Conservation (phyloP, 1,140 invertebrate species). For the Chymomyza costata region DNA sequence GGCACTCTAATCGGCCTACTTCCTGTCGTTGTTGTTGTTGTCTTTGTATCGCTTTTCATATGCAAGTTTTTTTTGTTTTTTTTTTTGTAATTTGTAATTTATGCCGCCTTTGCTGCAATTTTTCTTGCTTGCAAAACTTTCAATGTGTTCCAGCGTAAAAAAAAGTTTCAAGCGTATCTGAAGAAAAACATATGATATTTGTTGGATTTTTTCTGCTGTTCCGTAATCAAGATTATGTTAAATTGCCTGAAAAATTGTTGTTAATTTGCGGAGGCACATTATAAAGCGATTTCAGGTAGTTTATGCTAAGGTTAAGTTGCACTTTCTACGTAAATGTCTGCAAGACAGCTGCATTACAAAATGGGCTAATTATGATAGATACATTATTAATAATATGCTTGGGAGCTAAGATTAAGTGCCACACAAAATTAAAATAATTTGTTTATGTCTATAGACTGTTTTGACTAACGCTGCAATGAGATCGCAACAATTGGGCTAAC, state of each 20-base stretch:
- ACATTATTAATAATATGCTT: constrained; percentile 43
- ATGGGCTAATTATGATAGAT: constrained; percentile 59
- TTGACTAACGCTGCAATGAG: no score
- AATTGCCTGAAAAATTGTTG: constrained; percentile 72
- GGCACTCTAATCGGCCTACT: no score
- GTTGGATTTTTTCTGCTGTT: constrained; percentile 28
- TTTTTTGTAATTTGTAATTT: constrained; percentile 63
- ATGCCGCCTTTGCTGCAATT: constrained; percentile 39
- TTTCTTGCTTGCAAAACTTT: constrained; percentile 1
- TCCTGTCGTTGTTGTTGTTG: no score
- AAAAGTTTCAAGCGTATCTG: not conserved
- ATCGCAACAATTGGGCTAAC: no score
- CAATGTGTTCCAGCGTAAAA: constrained; percentile 22
- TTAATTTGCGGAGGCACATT: constrained; percentile 65
- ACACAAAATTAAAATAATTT: no score
- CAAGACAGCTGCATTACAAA: constrained; percentile 19
- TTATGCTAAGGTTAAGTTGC: constrained; percentile 57
- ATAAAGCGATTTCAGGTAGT: constrained; percentile 61
- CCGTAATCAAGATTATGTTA: constrained; percentile 72
- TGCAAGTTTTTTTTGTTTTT: constrained; percentile 25
- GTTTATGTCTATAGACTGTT: no score
- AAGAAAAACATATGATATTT: constrained; percentile 18
- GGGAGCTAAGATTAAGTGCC: no score
- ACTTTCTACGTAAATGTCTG: constrained; percentile 61
- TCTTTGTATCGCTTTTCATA: constrained; percentile 20